phyloP scores from a whole-genome alignment of 2,113 vertebrate genomes.

The Laticauda laticaudata region DNA sequence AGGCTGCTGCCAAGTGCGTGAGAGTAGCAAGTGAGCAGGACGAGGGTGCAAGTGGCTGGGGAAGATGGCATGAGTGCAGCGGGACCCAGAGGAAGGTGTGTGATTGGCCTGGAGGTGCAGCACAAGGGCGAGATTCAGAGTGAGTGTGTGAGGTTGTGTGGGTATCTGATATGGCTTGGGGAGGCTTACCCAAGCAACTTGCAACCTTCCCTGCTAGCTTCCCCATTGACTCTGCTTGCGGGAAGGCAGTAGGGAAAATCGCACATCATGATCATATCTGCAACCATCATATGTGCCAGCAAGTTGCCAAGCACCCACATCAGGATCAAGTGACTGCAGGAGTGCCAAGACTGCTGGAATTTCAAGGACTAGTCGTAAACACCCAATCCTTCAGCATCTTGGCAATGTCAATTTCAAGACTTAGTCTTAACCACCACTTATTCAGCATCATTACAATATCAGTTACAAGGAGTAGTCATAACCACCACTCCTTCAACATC shows the following conservation, averaged over 20 bases:
- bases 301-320: not conserved
- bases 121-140: not conserved
- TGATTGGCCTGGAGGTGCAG: not conserved
- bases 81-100: accelerated
- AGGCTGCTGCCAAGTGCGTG: not conserved
- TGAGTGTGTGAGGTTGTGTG: not conserved
- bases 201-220: not conserved
- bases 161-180: not conserved
- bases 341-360: not conserved
- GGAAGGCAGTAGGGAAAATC: not conserved
- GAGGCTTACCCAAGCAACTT: not conserved
- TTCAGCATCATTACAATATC: too few species aligned
- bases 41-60: not conserved
- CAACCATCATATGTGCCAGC: not conserved
- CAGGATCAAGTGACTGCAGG: not conserved
- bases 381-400: not conserved
- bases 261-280: not conserved
- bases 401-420: not conserved
- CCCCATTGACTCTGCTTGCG: not conserved
- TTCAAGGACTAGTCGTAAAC: not conserved
- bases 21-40: not conserved
- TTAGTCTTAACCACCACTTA: too few species aligned
- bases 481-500: not conserved
- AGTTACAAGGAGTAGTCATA: not conserved
- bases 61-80: not conserved